Conservation (phyloP, 1,140 invertebrate genomes). For the Calliphora vicina region DNA sequence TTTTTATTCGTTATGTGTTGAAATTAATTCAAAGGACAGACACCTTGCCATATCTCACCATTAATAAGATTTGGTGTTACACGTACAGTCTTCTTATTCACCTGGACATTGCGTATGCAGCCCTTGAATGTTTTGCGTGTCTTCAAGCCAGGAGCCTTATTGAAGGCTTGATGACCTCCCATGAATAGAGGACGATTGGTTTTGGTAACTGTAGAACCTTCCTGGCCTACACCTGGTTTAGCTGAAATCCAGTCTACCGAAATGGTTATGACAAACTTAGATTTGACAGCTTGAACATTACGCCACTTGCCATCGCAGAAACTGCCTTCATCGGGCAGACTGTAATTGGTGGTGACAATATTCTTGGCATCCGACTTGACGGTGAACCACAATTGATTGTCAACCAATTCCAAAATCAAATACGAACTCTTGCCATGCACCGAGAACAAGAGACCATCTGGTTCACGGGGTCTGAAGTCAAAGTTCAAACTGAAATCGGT, state of each 20-base stretch:
- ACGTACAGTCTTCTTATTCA: conserved; percentile 69
- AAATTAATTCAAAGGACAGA: conserved; percentile 74
- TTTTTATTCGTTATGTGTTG: neutral
- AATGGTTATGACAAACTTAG: conserved; percentile 56
- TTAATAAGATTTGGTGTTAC: conserved; percentile 70
- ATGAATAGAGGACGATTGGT: conserved; percentile 88
- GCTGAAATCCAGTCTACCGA: conserved; percentile 55
- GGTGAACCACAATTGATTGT: conserved; percentile 82
- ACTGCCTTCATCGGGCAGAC: conserved; percentile 73
- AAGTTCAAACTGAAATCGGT: conserved; percentile 80
- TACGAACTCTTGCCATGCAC: conserved; percentile 85
- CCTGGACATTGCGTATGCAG: conserved; percentile 79
- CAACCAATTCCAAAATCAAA: conserved; percentile 85
- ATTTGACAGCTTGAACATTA: conserved; percentile 62
- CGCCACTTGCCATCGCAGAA: conserved; percentile 97
- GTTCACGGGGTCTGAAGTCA: conserved; percentile 87
- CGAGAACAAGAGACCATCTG: conserved; percentile 81
- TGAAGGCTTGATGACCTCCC: conserved; percentile 79
- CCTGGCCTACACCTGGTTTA: conserved; percentile 67
- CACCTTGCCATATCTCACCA: conserved; percentile 74
- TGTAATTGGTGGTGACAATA: conserved; percentile 75
- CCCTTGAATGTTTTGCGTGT: conserved; percentile 80
- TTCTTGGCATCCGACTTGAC: conserved; percentile 87
- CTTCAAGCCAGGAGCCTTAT: conserved; percentile 66
- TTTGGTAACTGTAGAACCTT: conserved; percentile 74